Percentiles rank a stretch among this genome's conserved stretches.
Conservation (phyloP, 2,797 vertebrate species). For the Steatocranus sp. region DNA sequence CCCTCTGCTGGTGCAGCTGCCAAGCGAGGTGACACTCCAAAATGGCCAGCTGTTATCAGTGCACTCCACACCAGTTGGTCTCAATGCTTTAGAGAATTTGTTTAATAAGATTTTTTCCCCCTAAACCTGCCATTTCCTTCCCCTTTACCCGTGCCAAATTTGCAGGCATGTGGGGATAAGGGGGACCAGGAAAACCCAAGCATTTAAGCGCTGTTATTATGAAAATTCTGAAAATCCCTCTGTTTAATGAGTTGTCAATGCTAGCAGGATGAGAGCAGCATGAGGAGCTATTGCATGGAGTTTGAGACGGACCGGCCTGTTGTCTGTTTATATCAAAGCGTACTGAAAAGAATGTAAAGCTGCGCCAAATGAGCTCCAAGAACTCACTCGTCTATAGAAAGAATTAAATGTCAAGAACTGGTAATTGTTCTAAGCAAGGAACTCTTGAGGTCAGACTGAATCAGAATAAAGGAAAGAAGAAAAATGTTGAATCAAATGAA, state of each 20-base stretch:
- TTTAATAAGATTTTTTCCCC: slow-evolving; percentile 71
- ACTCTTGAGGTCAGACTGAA: slow-evolving; percentile 16
- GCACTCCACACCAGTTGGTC: slow-evolving; percentile 76
- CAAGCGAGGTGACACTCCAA: slow-evolving; percentile 71
- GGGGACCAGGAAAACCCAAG: slow-evolving; percentile 48
- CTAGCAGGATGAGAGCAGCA: slow-evolving; percentile 29
- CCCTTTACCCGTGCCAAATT: slow-evolving; percentile 62
- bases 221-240: slow-evolving; percentile 64
- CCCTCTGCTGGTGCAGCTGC: slow-evolving; percentile 48
- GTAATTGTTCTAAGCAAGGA: slow-evolving; percentile 8
- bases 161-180: slow-evolving; percentile 50
- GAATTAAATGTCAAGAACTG: slow-evolving; percentile 7
- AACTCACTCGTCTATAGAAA: not conserved
- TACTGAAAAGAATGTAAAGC: not conserved
- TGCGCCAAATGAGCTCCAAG: not conserved
- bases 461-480: not conserved
- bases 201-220: slow-evolving; percentile 59
- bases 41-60: slow-evolving; percentile 78
- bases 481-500: slow-evolving; percentile 15
- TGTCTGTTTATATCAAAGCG: not conserved
- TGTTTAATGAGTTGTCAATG: slow-evolving; percentile 71
- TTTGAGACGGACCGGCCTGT: slow-evolving; percentile 14
- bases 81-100: slow-evolving; percentile 74
- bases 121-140: slow-evolving; percentile 40
- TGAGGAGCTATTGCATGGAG: slow-evolving; percentile 35